Evolutionary conservation across 2,113 vertebrate species (phyloP).

Genomic region (Orthonyx spaldingii): DNA sequence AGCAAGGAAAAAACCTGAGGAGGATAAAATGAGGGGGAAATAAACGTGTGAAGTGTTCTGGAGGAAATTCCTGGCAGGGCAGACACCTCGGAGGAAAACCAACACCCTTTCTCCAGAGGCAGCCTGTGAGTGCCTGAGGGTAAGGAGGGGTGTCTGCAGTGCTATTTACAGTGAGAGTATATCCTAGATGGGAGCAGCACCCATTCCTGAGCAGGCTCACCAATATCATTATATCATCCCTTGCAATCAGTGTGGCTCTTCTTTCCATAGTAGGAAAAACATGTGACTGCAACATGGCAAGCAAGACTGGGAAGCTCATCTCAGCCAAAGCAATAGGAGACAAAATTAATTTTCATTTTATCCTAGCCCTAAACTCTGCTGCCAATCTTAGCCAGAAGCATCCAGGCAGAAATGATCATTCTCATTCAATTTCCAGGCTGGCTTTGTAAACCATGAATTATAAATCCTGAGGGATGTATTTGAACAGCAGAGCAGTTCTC

Average conservation of each 20-base stretch:
- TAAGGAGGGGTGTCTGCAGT: background rate
- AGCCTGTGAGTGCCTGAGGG: background rate
- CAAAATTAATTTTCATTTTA: background rate
- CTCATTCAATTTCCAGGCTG: background rate
- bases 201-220: background rate
- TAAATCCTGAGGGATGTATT: background rate
- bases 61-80: conserved; percentile 46
- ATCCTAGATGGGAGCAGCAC: background rate
- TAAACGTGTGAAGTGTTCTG: conserved; percentile 31
- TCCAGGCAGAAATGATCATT: background rate
- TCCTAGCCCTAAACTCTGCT: background rate
- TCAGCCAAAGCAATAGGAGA: background rate
- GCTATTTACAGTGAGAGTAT: background rate
- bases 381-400: background rate
- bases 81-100: background rate
- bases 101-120: background rate
- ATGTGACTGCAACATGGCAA: background rate
- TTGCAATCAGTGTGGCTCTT: background rate
- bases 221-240: background rate
- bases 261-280: background rate
- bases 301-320: background rate
- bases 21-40: background rate
- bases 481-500: background rate
- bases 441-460: conserved; percentile 5
- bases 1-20: background rate